Base-by-base conservation (phyloP, 1,140 invertebrate species). In the Drosophila repleta region DNA sequence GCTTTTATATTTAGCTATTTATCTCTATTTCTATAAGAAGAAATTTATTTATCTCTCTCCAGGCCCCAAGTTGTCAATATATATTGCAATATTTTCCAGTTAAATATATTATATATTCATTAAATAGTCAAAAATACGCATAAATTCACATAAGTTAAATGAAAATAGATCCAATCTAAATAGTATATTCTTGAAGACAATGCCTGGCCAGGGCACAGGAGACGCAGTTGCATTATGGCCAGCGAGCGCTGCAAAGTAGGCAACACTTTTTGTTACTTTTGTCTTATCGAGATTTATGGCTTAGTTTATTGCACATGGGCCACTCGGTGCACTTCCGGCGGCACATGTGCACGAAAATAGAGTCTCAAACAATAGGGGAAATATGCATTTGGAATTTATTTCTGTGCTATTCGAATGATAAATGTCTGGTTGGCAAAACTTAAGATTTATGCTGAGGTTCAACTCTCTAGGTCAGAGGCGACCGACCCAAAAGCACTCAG, bases 311-410 rank as follows among this genome's bases (percentile, higher is more conserved):
- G 69, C 55, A 52, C 35, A 35, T 26, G 45, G 17, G 7, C 60
- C 60, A 35, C 32, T 35, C 32, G 10, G 32, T 35, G 32, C 32
- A 35, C 3, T 35, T 35, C 32, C 32, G 10, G 2, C 11, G 32
- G 32, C 41, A 15, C 51, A 77, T 75, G 72, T 76, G 58, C 65
- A 43, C 45, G 21, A 55, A 39, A 56, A 46, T 41, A 5, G 20
- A 29, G 21, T 69, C 11, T n/a, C 5, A 6, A 17, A 26, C 20
- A 26, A 66, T 53, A 45, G n/a, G 46, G 24, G 46, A 72, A 7
- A 41, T 41, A 65, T 74, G 70, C 58, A 70, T 70, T 53, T 18
- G 65, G 57, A 79, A 75, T 71, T 75, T 79, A 79, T 79, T 73
- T 78, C 45, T 52, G 24, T 66, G 75, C 51, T 35, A 57, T 39